A percentile compares a stretch with the other conserved stretches of the same genome.
These are phyloP conservation scores for Micrasema longulum DNA, from an alignment of 1,140 invertebrate genomes.

Conservation along the genomic window DNA sequence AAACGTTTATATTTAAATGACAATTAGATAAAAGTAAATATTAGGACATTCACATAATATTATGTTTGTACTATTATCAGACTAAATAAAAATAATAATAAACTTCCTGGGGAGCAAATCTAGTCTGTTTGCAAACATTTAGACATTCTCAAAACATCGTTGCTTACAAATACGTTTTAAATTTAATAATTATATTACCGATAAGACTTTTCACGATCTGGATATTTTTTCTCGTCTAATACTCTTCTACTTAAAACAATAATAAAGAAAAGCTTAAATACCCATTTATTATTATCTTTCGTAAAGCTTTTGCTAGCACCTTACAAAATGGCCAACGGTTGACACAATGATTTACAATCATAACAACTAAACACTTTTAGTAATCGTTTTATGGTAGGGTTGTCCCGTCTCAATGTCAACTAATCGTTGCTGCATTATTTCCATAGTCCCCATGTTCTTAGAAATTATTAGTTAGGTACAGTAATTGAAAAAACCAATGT, in stretches of 20 bases:
- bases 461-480: not conserved
- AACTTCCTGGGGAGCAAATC: no score
- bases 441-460: not conserved
- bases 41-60: no score
- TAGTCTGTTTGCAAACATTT: no score
- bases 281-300: not conserved
- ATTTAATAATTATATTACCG: no score
- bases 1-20: no score
- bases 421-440: conserved; percentile 1
- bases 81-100: no score
- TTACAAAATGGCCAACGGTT: not conserved
- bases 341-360: conserved; percentile 30
- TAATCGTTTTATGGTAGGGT: conserved; percentile 39
- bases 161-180: no score
- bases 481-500: not conserved
- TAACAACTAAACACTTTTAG: not conserved
- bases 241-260: not conserved
- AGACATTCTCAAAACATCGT: no score
- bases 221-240: no score
- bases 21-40: no score
- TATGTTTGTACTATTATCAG: no score
- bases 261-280: not conserved
- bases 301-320: not conserved
- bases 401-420: not conserved
- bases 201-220: no score